Percentiles rank a stretch among this genome's conserved stretches.
Conservation (phyloP, 2,888 invertebrate species). For the Ichneumoninae sp. region DNA sequence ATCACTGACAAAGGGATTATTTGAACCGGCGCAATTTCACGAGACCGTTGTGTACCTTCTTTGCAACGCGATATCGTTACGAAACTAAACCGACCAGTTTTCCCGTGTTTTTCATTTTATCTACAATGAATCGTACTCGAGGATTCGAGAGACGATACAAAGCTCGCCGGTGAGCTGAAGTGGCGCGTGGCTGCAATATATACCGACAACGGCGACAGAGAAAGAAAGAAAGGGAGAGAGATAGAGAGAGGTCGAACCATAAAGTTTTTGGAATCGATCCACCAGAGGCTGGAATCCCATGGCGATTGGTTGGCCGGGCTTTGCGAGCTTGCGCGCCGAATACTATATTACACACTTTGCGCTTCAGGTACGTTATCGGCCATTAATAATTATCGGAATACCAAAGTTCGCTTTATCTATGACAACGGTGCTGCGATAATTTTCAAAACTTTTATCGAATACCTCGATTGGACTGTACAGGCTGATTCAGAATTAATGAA, state of each 20-base stretch:
- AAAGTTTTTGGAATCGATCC: constrained; percentile 59
- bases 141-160: neutral
- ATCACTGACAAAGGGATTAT: neutral
- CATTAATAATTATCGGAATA: constrained; percentile 50
- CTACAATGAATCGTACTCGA: constrained; percentile 10
- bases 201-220: neutral
- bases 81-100: constrained; percentile 9
- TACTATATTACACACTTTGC: constrained; percentile 29
- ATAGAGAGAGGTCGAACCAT: neutral
- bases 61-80: constrained; percentile 31
- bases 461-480: neutral
- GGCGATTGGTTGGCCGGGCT: neutral
- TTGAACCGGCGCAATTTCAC: neutral
- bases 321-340: constrained; percentile 30
- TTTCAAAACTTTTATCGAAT: constrained; percentile 4
- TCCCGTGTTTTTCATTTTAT: constrained; percentile 26
- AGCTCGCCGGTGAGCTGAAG: constrained; percentile 17
- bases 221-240: neutral
- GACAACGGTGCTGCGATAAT: neutral
- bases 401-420: constrained; percentile 2
- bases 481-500: neutral
- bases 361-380: constrained; percentile 36
- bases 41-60: neutral
- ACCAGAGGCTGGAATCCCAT: constrained; percentile 37
- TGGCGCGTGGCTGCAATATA: constrained; percentile 17